phyloP scores from a whole-genome alignment of 1,140 invertebrate species.

The Zaprionus tsacasi region DNA sequence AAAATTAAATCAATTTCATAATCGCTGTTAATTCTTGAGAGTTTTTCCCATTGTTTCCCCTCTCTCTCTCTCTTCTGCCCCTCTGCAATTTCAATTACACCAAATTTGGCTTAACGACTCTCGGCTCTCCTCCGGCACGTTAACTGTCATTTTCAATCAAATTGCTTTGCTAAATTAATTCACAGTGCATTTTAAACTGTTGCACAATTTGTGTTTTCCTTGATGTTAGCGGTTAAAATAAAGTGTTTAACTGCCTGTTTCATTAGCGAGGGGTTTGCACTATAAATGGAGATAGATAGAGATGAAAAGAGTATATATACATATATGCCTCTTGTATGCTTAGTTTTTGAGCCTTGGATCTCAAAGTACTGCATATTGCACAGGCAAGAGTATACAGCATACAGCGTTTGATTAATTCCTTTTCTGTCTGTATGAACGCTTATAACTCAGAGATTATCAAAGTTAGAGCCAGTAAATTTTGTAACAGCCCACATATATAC shows the following conservation, averaged over 20 bases:
- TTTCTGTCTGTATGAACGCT: too few species aligned
- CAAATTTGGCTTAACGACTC: slow-evolving; percentile 69
- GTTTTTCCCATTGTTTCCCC: slow-evolving; percentile 21
- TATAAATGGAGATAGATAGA: background rate
- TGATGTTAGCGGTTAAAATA: slow-evolving; percentile 34
- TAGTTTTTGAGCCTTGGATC: too few species aligned
- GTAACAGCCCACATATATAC: too few species aligned
- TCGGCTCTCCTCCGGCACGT: slow-evolving; percentile 46
- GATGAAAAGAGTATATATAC: background rate
- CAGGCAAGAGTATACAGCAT: too few species aligned
- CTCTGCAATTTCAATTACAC: slow-evolving; percentile 48
- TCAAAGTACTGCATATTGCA: too few species aligned
- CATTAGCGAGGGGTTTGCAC: background rate
- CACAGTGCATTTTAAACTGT: slow-evolving; percentile 67
- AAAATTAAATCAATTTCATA: slow-evolving; percentile 22
- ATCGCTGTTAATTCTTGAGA: slow-evolving; percentile 25
- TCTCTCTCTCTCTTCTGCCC: slow-evolving; percentile 16
- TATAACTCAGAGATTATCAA: too few species aligned
- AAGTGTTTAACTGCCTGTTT: background rate
- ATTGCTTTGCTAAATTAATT: slow-evolving; percentile 59
- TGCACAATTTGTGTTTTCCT: slow-evolving; percentile 52
- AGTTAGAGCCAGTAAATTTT: too few species aligned
- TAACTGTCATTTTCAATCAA: slow-evolving; percentile 72
- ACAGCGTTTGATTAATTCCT: too few species aligned
- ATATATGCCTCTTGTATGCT: background rate